A percentile compares a stretch with the other conserved stretches of the same genome.
These are phyloP conservation scores for Phaethon lepturus DNA, from an alignment of 2,113 vertebrate species.

Conservation along the genomic window DNA sequence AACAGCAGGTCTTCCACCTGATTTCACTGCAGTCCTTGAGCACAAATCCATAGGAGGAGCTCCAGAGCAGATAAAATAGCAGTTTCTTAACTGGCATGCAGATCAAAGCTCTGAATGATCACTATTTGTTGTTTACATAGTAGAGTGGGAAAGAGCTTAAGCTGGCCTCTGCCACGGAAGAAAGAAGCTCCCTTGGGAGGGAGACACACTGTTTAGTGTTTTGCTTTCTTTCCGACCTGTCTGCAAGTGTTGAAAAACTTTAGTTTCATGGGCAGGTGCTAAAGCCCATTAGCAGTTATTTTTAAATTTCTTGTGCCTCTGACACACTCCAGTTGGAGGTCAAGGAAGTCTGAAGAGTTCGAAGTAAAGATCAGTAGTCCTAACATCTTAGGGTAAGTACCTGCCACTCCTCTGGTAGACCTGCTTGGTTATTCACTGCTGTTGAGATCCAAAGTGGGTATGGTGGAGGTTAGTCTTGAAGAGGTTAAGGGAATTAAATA, in stretches of 20 bases:
- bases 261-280: neutral
- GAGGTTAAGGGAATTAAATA: neutral
- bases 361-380: neutral
- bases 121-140: neutral
- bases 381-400: neutral
- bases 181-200: neutral
- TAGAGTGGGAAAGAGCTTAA: neutral
- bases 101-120: neutral
- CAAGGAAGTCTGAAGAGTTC: neutral
- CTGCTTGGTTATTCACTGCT: neutral
- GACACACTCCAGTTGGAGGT: neutral
- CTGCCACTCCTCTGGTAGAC: neutral
- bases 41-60: neutral
- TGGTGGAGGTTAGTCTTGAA: neutral
- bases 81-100: neutral
- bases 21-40: neutral
- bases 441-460: neutral
- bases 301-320: neutral
- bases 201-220: accelerated
- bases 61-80: neutral
- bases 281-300: neutral
- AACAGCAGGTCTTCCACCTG: neutral
- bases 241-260: neutral
- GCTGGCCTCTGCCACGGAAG: neutral
- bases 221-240: neutral